A percentile compares a stretch with the other conserved stretches of the same genome.
phyloP scores from a whole-genome alignment of 2,113 vertebrate species.

The Trochalopteron elliotii region DNA sequence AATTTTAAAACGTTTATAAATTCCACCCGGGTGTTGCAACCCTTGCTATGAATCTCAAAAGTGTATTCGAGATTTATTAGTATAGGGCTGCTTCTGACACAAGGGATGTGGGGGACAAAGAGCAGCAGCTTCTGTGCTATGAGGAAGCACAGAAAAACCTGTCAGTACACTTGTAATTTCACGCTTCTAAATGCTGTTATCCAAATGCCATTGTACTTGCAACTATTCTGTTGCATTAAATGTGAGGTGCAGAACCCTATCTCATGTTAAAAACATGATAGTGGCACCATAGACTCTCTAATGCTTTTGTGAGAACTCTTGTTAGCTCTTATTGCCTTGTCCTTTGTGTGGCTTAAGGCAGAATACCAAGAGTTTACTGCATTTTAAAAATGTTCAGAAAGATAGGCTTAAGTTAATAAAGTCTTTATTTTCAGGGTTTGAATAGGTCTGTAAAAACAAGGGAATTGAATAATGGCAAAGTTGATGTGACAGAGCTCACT shows the following conservation, averaged over 20 bases:
- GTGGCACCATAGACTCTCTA: not conserved
- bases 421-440: not conserved
- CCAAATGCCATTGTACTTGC: not conserved
- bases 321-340: not conserved
- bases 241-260: not conserved
- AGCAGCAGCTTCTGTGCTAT: not conserved
- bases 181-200: not conserved
- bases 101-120: constrained; percentile 33
- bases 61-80: constrained; percentile 34
- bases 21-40: not conserved
- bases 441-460: not conserved
- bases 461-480: not conserved
- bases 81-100: constrained; percentile 4
- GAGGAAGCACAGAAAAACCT: not conserved
- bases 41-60: constrained; percentile 42
- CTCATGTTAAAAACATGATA: not conserved
- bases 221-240: not conserved
- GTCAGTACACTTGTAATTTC: constrained; percentile 1
- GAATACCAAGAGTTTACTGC: not conserved
- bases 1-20: constrained; percentile 9
- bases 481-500: not conserved
- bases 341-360: not conserved
- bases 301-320: not conserved
- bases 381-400: not conserved
- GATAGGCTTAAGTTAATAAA: not conserved